Conservation (phyloP, 2,797 vertebrate genomes). For the Hydrocynus forskahlii region DNA sequence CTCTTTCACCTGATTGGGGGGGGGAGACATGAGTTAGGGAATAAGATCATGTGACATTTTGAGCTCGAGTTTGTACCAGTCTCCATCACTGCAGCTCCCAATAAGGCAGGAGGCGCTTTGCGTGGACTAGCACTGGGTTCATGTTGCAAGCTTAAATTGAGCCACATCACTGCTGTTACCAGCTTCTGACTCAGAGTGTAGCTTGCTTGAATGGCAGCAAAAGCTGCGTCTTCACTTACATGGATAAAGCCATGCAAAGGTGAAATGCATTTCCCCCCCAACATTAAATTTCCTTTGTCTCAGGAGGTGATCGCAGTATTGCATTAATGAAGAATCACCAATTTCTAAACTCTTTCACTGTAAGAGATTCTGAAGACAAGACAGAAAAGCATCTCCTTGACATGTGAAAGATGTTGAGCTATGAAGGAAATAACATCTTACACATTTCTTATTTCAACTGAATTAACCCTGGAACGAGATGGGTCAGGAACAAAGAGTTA, state of each 20-base stretch:
- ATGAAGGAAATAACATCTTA: too few species aligned
- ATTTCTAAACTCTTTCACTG: not conserved
- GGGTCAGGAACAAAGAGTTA: too few species aligned
- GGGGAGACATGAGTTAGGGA: not conserved
- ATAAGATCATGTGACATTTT: not conserved
- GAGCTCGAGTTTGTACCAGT: slow-evolving; percentile 22
- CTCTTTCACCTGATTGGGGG: slow-evolving; percentile 86
- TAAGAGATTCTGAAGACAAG: not conserved
- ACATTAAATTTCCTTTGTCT: not conserved
- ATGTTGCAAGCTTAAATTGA: slow-evolving; percentile 59
- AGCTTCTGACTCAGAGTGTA: slow-evolving; percentile 62
- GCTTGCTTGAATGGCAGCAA: slow-evolving; percentile 29
- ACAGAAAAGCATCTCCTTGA: not conserved
- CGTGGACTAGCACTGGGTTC: slow-evolving; percentile 39
- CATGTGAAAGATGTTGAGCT: too few species aligned
- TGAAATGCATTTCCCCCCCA: not conserved
- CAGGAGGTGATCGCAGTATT: not conserved
- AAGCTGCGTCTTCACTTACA: not conserved
- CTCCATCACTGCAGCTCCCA: slow-evolving; percentile 30
- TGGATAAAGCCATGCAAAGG: not conserved
- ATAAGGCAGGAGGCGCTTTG: slow-evolving; percentile 27
- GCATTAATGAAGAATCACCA: not conserved
- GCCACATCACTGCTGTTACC: slow-evolving; percentile 53
- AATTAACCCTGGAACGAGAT: too few species aligned
- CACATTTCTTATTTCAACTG: too few species aligned